Conservation (phyloP, 2,797 vertebrate genomes). For the Halcyon smyrnensis region DNA sequence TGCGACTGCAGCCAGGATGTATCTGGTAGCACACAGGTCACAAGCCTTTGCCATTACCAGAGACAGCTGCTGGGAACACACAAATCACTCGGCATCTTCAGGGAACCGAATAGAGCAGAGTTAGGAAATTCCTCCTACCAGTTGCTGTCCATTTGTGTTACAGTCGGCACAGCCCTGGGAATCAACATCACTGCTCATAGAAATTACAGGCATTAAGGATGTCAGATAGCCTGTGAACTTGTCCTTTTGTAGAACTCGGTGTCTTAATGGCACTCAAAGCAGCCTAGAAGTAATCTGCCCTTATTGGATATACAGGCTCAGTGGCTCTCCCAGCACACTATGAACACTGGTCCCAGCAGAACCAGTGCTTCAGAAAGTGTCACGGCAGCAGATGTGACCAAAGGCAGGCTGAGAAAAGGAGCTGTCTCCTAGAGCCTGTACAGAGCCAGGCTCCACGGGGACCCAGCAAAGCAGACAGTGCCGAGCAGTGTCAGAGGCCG, state of each 20-base stretch:
- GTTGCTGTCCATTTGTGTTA: constrained; percentile 4
- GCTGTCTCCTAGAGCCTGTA: not conserved
- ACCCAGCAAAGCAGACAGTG: not conserved
- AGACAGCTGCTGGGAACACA: not conserved
- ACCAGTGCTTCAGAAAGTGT: not conserved
- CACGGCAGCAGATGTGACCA: not conserved
- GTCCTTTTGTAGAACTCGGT: constrained; percentile 22
- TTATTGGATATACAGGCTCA: not conserved
- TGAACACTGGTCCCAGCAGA: not conserved
- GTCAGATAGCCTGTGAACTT: not conserved
- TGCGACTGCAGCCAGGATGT: not conserved
- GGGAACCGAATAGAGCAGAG: not conserved
- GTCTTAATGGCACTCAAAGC: constrained; percentile 1
- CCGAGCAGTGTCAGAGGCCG: not conserved
- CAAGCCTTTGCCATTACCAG: not conserved
- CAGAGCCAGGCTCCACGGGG: not conserved
- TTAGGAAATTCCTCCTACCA: not conserved
- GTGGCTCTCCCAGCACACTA: not conserved
- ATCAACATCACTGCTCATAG: constrained; percentile 28
- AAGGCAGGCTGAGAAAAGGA: not conserved
- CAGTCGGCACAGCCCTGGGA: constrained; percentile 34
- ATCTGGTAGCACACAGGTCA: not conserved
- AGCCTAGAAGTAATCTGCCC: constrained; percentile 19
- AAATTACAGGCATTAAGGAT: constrained; percentile 20
- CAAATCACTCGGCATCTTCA: not conserved